A percentile compares a stretch with the other conserved stretches of the same genome.
Evolutionary conservation across 2,888 invertebrate species (phyloP).

Genomic region (Campoplex capitator): DNA sequence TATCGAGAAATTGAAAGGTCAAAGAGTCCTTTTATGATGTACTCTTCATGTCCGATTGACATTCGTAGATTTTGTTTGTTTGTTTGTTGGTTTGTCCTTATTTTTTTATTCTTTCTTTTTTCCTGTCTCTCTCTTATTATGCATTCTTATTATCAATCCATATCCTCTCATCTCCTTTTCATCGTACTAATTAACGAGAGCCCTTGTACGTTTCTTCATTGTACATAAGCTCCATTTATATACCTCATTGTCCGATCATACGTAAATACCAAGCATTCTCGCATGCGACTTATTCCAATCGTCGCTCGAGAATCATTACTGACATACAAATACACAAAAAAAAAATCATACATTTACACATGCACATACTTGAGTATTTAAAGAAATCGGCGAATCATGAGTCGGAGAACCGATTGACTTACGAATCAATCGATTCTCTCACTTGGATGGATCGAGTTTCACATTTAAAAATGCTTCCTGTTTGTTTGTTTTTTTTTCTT

Average conservation of each 20-base stretch:
- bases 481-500: slow-evolving; percentile 65
- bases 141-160: slow-evolving; percentile 18
- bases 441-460: slow-evolving; percentile 35
- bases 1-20: slow-evolving; percentile 43
- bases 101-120: slow-evolving; percentile 33
- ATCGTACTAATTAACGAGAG: slow-evolving; percentile 26
- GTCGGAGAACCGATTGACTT: slow-evolving; percentile 43
- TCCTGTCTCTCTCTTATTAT: neutral
- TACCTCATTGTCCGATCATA: slow-evolving; percentile 39
- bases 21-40: slow-evolving; percentile 18
- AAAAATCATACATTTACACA: neutral
- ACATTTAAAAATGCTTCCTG: slow-evolving; percentile 33
- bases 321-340: neutral
- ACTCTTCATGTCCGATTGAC: slow-evolving; percentile 43
- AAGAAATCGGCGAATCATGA: neutral
- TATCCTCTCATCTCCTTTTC: neutral
- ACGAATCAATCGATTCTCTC: slow-evolving; percentile 55
- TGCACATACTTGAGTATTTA: neutral
- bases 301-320: slow-evolving; percentile 1
- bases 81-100: slow-evolving; percentile 43
- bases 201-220: neutral
- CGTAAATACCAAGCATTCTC: slow-evolving; percentile 43
- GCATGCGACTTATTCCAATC: slow-evolving; percentile 38
- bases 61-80: slow-evolving; percentile 55
- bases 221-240: slow-evolving; percentile 14